Evolutionary conservation across 2,888 invertebrate genomes (phyloP), one percentile per base, ranked within the genome.

Genomic region (Linhomoeus sp.): DNA sequence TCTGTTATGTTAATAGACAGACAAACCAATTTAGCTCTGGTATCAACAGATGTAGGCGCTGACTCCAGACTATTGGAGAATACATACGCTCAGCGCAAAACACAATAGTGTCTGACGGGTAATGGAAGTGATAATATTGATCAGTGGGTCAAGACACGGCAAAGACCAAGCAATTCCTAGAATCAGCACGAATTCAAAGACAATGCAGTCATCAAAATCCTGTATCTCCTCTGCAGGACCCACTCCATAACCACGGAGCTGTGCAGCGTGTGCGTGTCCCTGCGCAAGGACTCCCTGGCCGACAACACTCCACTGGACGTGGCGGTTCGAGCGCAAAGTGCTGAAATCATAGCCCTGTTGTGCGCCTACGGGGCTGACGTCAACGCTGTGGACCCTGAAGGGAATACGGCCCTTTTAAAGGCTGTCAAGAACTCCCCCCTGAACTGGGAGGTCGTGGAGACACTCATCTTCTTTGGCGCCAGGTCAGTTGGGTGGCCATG

Each of bases 341-440:
- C 72, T 20, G 68, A 70, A 43, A 68, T 73, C 45, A 70, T 73
- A 23, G 67, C 70, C 37, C 61, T 75, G 12, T 65, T 75, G 23
- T 67, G 75, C 43, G 70, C 72, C 51, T 71, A 72, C 57, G 75
- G 74, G 35, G 75, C 75, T 1, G 62, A 66, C 47, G 63, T 68
- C 2, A 67, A 72, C 56, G 62, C 68, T 42, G 68, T 69, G 58
- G 75, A 75, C 58, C 61, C 63, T 23, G 66, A 70, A 50, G 75
- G 74, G 22, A 73, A 73, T 58, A 72, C 75, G 19, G 73, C 75
- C 1, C 64, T 76, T 22, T 75, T 75, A 58, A 59, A 75, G 45
- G 72, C 73, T 25, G 71, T 72, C 39, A 67, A 71, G 48, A 71
- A 72, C 54, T 67, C 70, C n/a, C 70, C 69, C 49, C 68, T 72